phyloP scores from a whole-genome alignment of 2,888 invertebrate genomes.

The Chymomyza caudatula region DNA sequence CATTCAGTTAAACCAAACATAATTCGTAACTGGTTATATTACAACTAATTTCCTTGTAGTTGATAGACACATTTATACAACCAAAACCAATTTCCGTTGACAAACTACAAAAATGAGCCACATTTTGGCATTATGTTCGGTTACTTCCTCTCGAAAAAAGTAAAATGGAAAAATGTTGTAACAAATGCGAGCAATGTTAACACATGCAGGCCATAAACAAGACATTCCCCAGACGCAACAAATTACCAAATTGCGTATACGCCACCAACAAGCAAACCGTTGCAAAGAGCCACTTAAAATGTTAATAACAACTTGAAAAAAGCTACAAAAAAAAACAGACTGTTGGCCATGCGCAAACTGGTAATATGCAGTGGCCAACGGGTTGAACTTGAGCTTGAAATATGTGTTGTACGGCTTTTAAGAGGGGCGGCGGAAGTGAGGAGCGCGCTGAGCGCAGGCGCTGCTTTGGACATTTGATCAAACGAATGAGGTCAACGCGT shows the following conservation, averaged over 20 bases:
- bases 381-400: slow-evolving; percentile 69
- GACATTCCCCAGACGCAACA: slow-evolving; percentile 33
- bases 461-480: neutral
- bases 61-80: slow-evolving; percentile 32
- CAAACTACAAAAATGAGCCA: slow-evolving; percentile 30
- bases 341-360: slow-evolving; percentile 43
- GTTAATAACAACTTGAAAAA: slow-evolving; percentile 52
- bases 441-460: neutral
- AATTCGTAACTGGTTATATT: neutral
- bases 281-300: slow-evolving; percentile 49
- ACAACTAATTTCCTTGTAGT: slow-evolving; percentile 55
- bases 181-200: slow-evolving; percentile 58
- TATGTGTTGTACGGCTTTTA: slow-evolving; percentile 27
- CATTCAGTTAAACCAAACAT: neutral
- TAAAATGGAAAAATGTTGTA: slow-evolving; percentile 57
- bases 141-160: slow-evolving; percentile 55
- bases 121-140: slow-evolving; percentile 20
- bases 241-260: slow-evolving; percentile 50
- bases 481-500: neutral
- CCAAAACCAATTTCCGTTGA: slow-evolving; percentile 56
- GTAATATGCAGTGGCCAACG: slow-evolving; percentile 48
- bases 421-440: neutral
- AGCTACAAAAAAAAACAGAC: slow-evolving; percentile 19
- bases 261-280: neutral
- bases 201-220: slow-evolving; percentile 25